A percentile compares a stretch with the other conserved stretches of the same genome.
Conservation (phyloP, 2,797 vertebrate species). For the Anguilla marmorata region DNA sequence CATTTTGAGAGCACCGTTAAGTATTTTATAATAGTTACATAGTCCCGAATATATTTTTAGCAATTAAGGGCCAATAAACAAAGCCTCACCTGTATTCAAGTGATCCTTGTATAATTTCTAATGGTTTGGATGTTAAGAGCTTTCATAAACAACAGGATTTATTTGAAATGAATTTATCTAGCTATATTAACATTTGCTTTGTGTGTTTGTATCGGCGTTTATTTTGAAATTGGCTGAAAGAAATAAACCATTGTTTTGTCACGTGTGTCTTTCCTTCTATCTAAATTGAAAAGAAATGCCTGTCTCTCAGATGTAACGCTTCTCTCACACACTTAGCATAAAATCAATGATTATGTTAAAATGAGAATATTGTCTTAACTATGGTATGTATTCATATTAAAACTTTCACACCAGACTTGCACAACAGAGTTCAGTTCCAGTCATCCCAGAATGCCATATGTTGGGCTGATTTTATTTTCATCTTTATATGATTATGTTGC, state of each 20-base stretch:
- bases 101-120: neutral
- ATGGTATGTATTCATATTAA: neutral
- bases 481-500: neutral
- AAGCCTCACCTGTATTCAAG: neutral
- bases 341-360: neutral
- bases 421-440: neutral
- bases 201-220: slow-evolving; percentile 33
- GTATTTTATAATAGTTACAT: neutral
- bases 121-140: neutral
- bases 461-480: neutral
- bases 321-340: neutral
- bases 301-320: neutral
- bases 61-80: neutral
- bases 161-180: neutral
- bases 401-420: neutral
- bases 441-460: neutral
- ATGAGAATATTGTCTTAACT: neutral
- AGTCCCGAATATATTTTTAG: neutral
- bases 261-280: slow-evolving; percentile 11
- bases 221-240: slow-evolving; percentile 68
- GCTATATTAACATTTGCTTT: neutral
- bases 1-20: neutral
- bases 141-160: neutral
- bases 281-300: neutral
- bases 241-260: slow-evolving; percentile 16